Conservation (phyloP, 2,888 invertebrate genomes). For the Steinernema carpocapsae region DNA sequence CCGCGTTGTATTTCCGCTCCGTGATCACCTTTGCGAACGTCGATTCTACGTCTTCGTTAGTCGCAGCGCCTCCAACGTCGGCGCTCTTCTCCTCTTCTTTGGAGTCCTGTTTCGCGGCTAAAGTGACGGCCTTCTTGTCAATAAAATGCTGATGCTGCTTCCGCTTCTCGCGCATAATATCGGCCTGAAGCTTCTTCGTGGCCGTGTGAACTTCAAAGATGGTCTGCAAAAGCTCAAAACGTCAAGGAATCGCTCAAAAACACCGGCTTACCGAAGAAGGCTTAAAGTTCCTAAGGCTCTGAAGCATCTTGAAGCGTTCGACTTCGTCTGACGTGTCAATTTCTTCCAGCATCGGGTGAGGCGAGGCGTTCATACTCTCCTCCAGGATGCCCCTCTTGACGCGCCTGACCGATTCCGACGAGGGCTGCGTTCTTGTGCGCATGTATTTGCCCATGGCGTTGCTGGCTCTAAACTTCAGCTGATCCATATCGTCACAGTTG, state of each 20-base stretch:
- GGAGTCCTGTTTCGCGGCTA: constrained; percentile 33
- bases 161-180: constrained; percentile 87
- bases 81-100: constrained; percentile 24
- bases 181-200: constrained; percentile 78
- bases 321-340: neutral
- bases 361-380: constrained; percentile 36
- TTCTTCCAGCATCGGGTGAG: constrained; percentile 46
- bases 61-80: neutral
- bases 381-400: constrained; percentile 75
- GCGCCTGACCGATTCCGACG: constrained; percentile 84
- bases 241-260: constrained; percentile 25
- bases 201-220: constrained; percentile 87
- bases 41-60: constrained; percentile 14
- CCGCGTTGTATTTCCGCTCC: neutral
- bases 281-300: neutral
- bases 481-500: constrained; percentile 78
- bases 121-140: constrained; percentile 73
- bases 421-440: constrained; percentile 84
- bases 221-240: constrained; percentile 80
- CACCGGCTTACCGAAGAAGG: constrained; percentile 4
- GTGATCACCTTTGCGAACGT: constrained; percentile 14
- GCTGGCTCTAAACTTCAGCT: constrained; percentile 78
- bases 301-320: neutral
- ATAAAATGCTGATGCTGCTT: constrained; percentile 75
- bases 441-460: constrained; percentile 92